Base-by-base conservation (phyloP, 1,140 invertebrate species). In the Pseudobourletiella spinata region DNA sequence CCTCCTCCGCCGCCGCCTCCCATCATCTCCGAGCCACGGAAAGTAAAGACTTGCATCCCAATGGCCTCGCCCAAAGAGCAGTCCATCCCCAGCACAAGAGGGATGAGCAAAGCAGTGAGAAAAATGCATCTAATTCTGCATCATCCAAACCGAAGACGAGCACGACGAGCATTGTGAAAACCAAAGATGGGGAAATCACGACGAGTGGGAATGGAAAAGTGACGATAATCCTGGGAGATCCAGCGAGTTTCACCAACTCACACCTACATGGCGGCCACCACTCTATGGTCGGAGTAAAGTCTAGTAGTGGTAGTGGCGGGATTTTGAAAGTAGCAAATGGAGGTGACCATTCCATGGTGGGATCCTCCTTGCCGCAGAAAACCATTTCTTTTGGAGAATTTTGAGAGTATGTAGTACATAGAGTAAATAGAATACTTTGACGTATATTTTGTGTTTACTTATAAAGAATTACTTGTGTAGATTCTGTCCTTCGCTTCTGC, bases 321-420 rank as follows among this genome's bases (percentile, higher is more conserved):
- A 67, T 67, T 26, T 39, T 67, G 15, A 67, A 67, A 54, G 55
- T 63, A 22, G 52, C 44, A 18, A 67, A 64, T 48, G 57, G 57
- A 0, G 25, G 46, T 54, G 3, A 29, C 16, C n/a, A 14, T n/a
- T 11, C 28, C 18, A 8, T 3, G 3, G 30, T n/a, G 20, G 24
- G 14, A 51, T 8, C 6, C n/a, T 26, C 29, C 3, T 42, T 29
- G 29, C 55, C 42, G n/a, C 60, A 46, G 26, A 67, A 67, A 59
- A 61, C 61, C n/a, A 67, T 67, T 48, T 60, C 57, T 15, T 67
- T 67, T 54, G 65, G 65, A 35, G 39, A 57, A 20, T 67, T 64
- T 57, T 67, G 48, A 63, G 2, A 20, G n/a, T n/a, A n/a, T n/a
- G n/a, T n/a, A n/a, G n/a, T n/a, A n/a, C n/a, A n/a, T n/a, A n/a